Conservation (phyloP, 2,797 vertebrate genomes). For the Poeciliopsis infans region DNA sequence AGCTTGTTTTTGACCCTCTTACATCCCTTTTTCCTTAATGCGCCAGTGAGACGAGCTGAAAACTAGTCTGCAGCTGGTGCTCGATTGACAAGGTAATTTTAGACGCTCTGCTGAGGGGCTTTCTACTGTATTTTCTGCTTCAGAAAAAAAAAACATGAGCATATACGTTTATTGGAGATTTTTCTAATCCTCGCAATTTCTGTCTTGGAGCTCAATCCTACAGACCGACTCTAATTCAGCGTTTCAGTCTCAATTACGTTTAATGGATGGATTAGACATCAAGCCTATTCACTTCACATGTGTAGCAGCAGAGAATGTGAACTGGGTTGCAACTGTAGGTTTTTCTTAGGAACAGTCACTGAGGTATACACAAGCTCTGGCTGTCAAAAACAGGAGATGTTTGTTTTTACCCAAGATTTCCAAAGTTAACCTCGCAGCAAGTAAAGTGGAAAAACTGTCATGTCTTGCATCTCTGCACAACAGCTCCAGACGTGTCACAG, state of each 20-base stretch:
- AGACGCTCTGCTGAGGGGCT: conserved; percentile 55
- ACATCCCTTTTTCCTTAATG: conserved; percentile 42
- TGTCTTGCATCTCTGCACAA: conserved; percentile 60
- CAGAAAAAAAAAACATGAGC: conserved; percentile 39
- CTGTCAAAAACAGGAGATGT: conserved; percentile 62
- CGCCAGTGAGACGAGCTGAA: conserved; percentile 50
- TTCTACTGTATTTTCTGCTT: conserved; percentile 48
- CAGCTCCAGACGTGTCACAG: conserved; percentile 57
- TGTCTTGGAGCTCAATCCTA: conserved; percentile 62
- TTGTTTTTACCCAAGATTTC: conserved; percentile 63
- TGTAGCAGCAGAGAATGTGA: conserved; percentile 58
- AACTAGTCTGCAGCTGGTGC: conserved; percentile 50
- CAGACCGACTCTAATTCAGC: conserved; percentile 64
- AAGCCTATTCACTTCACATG: conserved; percentile 57
- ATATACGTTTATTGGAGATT: conserved; percentile 57
- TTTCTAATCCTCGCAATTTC: conserved; percentile 72
- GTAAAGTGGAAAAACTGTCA: conserved; percentile 60
- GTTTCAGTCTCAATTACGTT: conserved; percentile 71
- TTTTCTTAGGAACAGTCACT: conserved; percentile 41
- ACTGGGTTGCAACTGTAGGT: conserved; percentile 55
- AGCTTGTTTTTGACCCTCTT: conserved; percentile 69
- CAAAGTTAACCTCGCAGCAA: conserved; percentile 58
- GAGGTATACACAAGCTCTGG: conserved; percentile 39
- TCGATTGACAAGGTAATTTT: conserved; percentile 74
- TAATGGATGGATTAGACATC: conserved; percentile 73